Base-by-base conservation (phyloP, 2,797 vertebrate species). In the Danio choprae region DNA sequence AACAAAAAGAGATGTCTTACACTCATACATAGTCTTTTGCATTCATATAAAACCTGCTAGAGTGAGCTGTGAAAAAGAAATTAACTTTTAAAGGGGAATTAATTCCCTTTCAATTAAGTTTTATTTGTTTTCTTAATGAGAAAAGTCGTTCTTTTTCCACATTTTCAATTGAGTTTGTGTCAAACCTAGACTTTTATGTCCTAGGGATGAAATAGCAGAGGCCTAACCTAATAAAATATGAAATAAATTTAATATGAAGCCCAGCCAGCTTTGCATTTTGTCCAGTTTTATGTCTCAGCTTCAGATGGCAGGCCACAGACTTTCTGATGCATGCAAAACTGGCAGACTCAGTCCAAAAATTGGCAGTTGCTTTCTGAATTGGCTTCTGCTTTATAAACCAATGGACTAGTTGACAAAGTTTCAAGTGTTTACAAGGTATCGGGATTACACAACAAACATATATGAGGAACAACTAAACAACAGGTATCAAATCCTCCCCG, bases 61-160 rank as follows among this genome's bases (percentile, higher is more conserved):
- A 38, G 77, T 74, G 15, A 73, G 76, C 70, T 59, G 40, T 72
- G 51, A 73, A 82, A 51, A 78, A 76, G 41, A 71, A 69, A 77
- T 77, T 63, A 82, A 68, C 44, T 46, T 40, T 81, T 72, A 48
- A 75, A 20, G 36, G 18, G 80, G 29, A 76, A 53, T 71, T 20
- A 79, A 55, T 64, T 70, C 2, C 9, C 22, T 16, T 46, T 59
- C 41, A 58, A 36, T 46, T 59, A 73, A 73, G 15, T 44, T 73
- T 59, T 44, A 73, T 73, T 73, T 73, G 70, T 46, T 58, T 44
- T 20, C 56, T 73, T 73, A 73, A 59, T 58, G 55, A 73, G 53
- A 73, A 73, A 58, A 58, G 8, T 59, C 38, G 2, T 43, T 72
- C 44, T 58, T 72, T 41, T 29, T 22, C 40, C 13, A 56, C 53